phyloP scores from a whole-genome alignment of 2,888 invertebrate species.

The Noctua pronuba region DNA sequence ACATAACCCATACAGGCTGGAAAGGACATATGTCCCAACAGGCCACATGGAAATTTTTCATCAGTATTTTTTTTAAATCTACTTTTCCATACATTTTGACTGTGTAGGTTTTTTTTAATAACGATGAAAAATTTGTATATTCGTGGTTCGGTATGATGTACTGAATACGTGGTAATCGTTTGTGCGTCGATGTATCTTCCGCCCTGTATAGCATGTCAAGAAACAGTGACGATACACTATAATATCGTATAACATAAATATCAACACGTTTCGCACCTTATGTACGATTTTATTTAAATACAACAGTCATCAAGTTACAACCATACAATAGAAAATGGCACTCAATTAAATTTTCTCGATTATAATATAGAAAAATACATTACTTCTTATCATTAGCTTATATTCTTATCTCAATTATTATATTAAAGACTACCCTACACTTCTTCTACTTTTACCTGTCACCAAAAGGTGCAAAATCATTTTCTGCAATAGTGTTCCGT shows the following conservation, averaged over 20 bases:
- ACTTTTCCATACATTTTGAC: no score
- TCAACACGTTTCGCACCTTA: background rate
- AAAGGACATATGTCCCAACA: no score
- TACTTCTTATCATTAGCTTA: background rate
- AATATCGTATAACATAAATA: background rate
- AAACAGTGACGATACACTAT: background rate
- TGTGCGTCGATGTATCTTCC: background rate
- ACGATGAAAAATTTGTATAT: no score
- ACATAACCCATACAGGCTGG: background rate
- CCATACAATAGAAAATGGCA: background rate
- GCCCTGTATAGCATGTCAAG: background rate
- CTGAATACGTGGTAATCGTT: background rate
- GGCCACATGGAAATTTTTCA: no score
- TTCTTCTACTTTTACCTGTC: background rate
- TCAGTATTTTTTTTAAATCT: no score
- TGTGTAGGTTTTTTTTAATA: no score
- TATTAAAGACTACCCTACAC: background rate
- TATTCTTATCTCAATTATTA: background rate
- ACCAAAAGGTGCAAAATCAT: background rate
- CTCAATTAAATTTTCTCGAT: background rate
- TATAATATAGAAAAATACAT: background rate
- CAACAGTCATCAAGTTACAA: background rate
- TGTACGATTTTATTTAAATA: background rate
- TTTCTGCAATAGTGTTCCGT: background rate
- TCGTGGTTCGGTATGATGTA: background rate